phyloP scores from a whole-genome alignment of 2,888 invertebrate species.

The Nipponacmea schrenckii region DNA sequence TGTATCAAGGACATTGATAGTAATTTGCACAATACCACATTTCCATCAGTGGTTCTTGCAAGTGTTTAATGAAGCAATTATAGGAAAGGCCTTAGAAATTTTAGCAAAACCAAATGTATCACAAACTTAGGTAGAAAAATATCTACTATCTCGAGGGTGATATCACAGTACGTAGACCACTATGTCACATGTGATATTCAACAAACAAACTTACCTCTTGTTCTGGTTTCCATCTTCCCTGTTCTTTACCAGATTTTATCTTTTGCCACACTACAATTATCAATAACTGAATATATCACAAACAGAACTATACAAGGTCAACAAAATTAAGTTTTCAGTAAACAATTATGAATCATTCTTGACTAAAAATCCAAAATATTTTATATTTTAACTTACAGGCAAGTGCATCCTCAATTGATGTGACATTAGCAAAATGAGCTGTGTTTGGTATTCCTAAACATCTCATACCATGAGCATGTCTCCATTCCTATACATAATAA shows the following conservation, averaged over 20 bases:
- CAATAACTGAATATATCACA: constrained; percentile 14
- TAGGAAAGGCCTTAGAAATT: no score
- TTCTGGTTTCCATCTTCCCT: constrained; percentile 95
- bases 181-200: no score
- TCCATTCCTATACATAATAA: constrained; percentile 72
- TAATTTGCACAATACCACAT: no score
- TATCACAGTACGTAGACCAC: no score
- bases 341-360: neutral
- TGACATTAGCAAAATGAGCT: constrained; percentile 99
- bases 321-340: no score
- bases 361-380: neutral
- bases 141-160: no score
- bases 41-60: no score
- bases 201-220: constrained; percentile 64
- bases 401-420: constrained; percentile 96
- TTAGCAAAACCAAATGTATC: no score
- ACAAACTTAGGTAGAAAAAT: no score
- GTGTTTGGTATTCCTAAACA: constrained; percentile 99
- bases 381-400: constrained; percentile 76
- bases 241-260: constrained; percentile 92
- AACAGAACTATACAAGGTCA: no score
- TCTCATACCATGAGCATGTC: constrained; percentile 89
- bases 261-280: constrained; percentile 91
- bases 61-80: no score
- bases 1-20: no score